Conservation (phyloP, 2,113 vertebrate species). For the Eurystomus gularis region DNA sequence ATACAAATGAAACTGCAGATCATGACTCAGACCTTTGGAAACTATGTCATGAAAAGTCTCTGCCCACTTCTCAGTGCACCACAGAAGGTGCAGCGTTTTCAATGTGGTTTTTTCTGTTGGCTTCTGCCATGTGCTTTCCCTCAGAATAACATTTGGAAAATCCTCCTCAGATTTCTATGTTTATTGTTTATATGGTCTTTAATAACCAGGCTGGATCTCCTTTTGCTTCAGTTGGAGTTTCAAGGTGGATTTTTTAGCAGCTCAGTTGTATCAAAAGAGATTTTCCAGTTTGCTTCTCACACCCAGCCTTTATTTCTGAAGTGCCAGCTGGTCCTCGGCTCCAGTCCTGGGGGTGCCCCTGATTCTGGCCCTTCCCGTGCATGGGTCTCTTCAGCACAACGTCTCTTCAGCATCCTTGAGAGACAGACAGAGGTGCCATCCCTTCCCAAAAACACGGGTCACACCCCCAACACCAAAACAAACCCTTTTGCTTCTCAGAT, state of each 20-base stretch:
- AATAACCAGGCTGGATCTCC: background rate
- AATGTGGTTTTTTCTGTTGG: background rate
- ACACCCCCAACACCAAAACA: background rate
- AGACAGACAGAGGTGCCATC: background rate
- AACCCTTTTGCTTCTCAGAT: background rate
- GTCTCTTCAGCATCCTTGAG: fast-evolving
- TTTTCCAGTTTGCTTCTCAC: background rate
- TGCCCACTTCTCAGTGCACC: background rate
- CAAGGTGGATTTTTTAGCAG: background rate
- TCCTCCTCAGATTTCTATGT: background rate
- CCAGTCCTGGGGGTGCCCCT: background rate
- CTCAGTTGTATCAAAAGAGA: background rate
- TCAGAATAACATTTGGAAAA: background rate
- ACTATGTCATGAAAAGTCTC: background rate
- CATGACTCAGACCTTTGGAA: background rate
- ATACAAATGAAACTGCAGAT: background rate
- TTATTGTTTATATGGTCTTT: background rate
- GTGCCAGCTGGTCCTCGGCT: background rate
- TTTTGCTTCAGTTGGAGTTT: background rate
- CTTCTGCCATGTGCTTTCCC: background rate
- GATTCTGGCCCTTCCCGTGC: background rate
- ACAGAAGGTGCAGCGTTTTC: background rate
- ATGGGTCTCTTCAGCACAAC: no score
- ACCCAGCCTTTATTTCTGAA: background rate
- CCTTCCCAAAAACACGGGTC: background rate